Percentiles rank a stretch among this genome's conserved stretches.
Evolutionary conservation across 1,140 invertebrate species (phyloP).

Genomic region (Wasmannia auropunctata): DNA sequence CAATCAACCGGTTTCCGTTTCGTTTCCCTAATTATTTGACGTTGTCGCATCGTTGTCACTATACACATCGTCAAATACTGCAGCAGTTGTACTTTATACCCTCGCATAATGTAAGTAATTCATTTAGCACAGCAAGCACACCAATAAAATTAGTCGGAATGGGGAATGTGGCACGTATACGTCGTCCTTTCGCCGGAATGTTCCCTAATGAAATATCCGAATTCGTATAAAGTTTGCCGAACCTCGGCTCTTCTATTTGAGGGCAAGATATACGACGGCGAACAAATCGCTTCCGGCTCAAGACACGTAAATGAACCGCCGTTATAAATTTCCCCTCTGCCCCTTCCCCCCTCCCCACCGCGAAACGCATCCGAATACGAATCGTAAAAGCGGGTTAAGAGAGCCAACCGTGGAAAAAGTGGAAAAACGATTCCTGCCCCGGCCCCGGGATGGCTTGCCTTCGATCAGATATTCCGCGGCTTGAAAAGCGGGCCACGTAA

Average conservation of each 20-base stretch:
- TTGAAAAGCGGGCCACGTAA: constrained; percentile 71
- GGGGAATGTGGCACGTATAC: background rate
- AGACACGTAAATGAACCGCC: background rate
- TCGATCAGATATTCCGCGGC: constrained; percentile 68
- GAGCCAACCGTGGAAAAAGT: constrained; percentile 11
- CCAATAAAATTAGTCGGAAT: background rate
- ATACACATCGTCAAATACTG: background rate
- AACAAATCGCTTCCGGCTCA: constrained; percentile 23
- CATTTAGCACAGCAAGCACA: background rate
- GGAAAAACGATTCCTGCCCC: constrained; percentile 11
- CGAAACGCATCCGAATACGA: background rate
- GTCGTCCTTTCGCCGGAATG: background rate
- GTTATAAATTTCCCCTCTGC: background rate
- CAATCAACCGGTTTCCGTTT: background rate
- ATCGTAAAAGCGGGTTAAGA: constrained; percentile 3
- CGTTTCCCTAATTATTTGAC: background rate
- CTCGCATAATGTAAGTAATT: background rate
- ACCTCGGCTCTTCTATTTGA: constrained; percentile 12
- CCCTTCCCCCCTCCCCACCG: too few species aligned
- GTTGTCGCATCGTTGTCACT: background rate
- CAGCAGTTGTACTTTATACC: background rate
- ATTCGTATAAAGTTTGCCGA: background rate
- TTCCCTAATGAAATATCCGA: background rate
- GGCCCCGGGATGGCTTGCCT: constrained; percentile 17
- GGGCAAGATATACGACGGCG: constrained; percentile 21